Base-by-base conservation (phyloP, 2,888 invertebrate species). In the Baronia brevicornis region DNA sequence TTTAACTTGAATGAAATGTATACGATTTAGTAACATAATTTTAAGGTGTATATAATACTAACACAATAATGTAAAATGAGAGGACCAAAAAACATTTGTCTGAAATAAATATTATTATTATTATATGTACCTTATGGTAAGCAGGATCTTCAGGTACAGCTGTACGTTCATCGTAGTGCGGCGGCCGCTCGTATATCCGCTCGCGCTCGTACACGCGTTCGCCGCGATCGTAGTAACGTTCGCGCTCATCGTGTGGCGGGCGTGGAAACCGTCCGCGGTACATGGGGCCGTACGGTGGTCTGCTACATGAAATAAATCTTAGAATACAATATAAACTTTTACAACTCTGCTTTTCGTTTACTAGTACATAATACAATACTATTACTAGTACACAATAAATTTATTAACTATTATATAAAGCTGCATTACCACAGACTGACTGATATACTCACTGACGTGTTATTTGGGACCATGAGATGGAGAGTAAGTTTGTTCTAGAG, bases 171-270 rank as follows among this genome's bases (percentile, higher is more conserved):
- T 82, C 79, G 38, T 67, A 79, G 36, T 62, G 75, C 7, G 73
- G 73, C 37, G 70, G 57, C 0, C 78, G 63, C 21, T 79, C 79
- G 48, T 61, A 77, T 4, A 37, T 36, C 0, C 78, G 65, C 42
- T 77, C 75, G 26, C 70, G 70, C 15, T 74, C 73, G 52, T 61
- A 78, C 45, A 53, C 71, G 0, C 74, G 66, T n/a, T n/a, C n/a
- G n/a, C n/a, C 75, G 26, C 70, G 70, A 14, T 74, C 73, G 18
- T 35, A 35, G 12, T 26, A 35, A 1, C 35, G 35, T 47, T 77
- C 79, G 38, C 79, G 73, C 34, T 79, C 80, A 34, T 74, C 77
- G 7, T 39, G 20, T 10, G 51, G 42, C 6, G 53, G 54, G 2
- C 61, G 59, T 7, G 65, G 64, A 46, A 64, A 59, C 7, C 75